Conservation (phyloP, 1,140 invertebrate genomes). For the Aphelinus atriplicis region DNA sequence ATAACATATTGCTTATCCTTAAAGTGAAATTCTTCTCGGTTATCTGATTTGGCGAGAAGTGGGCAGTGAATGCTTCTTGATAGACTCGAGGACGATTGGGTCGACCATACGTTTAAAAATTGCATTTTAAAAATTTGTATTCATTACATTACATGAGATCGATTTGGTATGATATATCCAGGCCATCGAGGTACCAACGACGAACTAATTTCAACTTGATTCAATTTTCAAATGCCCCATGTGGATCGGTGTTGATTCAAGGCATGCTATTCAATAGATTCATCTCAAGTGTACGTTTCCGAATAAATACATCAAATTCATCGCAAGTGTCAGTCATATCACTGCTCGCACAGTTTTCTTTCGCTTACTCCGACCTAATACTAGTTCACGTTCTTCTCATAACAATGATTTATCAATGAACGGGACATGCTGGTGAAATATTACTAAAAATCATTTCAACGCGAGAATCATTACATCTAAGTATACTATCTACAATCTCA, state of each 20-base stretch:
- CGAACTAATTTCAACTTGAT: slow-evolving; percentile 11
- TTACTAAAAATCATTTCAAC: background rate
- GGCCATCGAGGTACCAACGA: slow-evolving; percentile 55
- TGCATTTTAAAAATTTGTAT: slow-evolving; percentile 57
- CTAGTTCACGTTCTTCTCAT: slow-evolving; percentile 10
- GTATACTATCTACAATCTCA: slow-evolving; percentile 28
- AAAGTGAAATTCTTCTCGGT: slow-evolving; percentile 23
- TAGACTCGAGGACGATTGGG: slow-evolving; percentile 39
- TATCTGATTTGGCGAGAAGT: slow-evolving; percentile 27
- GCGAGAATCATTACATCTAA: background rate
- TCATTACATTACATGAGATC: slow-evolving; percentile 59
- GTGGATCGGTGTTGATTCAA: background rate
- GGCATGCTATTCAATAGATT: background rate
- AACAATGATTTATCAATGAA: background rate
- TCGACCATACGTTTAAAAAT: slow-evolving; percentile 57
- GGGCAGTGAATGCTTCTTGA: slow-evolving; percentile 39
- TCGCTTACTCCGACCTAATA: slow-evolving; percentile 37
- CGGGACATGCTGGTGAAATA: slow-evolving; percentile 16
- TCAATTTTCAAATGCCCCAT: background rate
- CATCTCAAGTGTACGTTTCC: slow-evolving; percentile 18
- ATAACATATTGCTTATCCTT: slow-evolving; percentile 20
- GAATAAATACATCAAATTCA: slow-evolving; percentile 35
- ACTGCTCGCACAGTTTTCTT: slow-evolving; percentile 24
- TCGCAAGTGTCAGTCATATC: slow-evolving; percentile 30
- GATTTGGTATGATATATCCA: slow-evolving; percentile 64